These are phyloP conservation scores for Felis catus DNA, from an alignment of 2,113 vertebrate species.

Conservation along the genomic window F.catus_Fca126_mat1.0 CM031420.1:1178501-1179000, in stretches of 20 bases:
- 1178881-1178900: background rate
- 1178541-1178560: too few species aligned
- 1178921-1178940: background rate
- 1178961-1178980: too few species aligned
- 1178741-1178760: background rate
- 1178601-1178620: too few species aligned
- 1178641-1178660: background rate
- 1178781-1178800: background rate
- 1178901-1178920: too few species aligned
- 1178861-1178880: background rate
- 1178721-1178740: background rate
- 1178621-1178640: background rate
- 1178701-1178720: background rate
- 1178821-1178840: background rate
- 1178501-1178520: too few species aligned
- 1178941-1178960: background rate
- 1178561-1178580: too few species aligned
- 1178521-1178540: too few species aligned
- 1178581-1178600: background rate
- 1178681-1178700: background rate
- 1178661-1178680: background rate
- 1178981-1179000: too few species aligned
- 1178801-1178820: too few species aligned
- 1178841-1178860: background rate
- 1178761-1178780: background rate